These are phyloP conservation scores for Leistus spinibarbis DNA, from an alignment of 2,888 invertebrate species.

Conservation along the genomic window DNA sequence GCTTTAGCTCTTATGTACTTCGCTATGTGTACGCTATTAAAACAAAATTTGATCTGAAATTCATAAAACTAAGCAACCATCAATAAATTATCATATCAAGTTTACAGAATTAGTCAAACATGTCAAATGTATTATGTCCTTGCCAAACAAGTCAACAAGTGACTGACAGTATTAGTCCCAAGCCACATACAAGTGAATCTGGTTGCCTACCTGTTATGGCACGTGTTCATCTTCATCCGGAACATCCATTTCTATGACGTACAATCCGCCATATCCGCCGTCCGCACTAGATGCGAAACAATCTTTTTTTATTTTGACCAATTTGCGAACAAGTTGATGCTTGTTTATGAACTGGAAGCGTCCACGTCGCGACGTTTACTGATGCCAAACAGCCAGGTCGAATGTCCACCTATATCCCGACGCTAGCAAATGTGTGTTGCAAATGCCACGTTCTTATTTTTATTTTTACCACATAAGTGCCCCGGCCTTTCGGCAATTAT, in stretches of 20 bases:
- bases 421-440: slow-evolving; percentile 10
- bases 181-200: not conserved
- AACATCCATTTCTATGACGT: not conserved
- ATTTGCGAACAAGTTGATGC: not conserved
- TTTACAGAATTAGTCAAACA: too few relatives aligned
- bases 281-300: not conserved
- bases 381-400: slow-evolving; percentile 13
- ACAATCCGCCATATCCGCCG: not conserved
- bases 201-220: slow-evolving; percentile 11
- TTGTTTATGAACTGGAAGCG: slow-evolving; percentile 8
- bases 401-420: slow-evolving; percentile 24
- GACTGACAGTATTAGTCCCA: not conserved
- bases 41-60: too few relatives aligned
- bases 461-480: slow-evolving; percentile 33
- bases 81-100: too few relatives aligned
- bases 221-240: not conserved
- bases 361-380: slow-evolving; percentile 28
- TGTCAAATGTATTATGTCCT: too few relatives aligned
- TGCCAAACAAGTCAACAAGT: too few relatives aligned
- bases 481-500: not conserved
- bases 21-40: too few relatives aligned
- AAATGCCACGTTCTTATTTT: slow-evolving; percentile 34
- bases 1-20: too few relatives aligned
- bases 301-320: not conserved
- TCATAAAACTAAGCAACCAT: too few relatives aligned